Conservation (phyloP, 2,888 invertebrate genomes). For the Myopa tessellatipennis region DNA sequence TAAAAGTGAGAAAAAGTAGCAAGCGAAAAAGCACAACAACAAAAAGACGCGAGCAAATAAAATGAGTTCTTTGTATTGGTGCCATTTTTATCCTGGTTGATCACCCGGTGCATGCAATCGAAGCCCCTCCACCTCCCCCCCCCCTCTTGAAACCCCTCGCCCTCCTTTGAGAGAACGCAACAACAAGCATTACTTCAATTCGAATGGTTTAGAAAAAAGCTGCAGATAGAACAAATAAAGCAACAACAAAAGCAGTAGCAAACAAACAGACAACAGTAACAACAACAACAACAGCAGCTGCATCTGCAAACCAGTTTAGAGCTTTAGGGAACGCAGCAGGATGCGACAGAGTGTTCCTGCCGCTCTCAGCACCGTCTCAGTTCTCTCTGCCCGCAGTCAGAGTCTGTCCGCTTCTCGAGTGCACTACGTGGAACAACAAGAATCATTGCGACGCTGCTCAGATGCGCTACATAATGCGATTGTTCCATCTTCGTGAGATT, state of each 20-base stretch:
- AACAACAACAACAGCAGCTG: conserved; percentile 4
- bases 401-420: background rate
- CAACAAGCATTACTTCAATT: background rate
- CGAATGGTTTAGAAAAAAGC: conserved; percentile 13
- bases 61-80: conserved; percentile 12
- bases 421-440: background rate
- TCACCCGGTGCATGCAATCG: background rate
- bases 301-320: conserved; percentile 22
- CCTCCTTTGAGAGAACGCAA: background rate
- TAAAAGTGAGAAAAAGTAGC: background rate
- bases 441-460: background rate
- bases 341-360: background rate
- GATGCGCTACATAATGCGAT: conserved; percentile 1
- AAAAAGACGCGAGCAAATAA: background rate
- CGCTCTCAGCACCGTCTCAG: background rate
- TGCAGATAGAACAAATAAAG: background rate
- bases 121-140: background rate
- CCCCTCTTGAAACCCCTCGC: background rate
- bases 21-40: background rate
- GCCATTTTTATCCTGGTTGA: conserved; percentile 7
- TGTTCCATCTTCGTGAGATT: background rate
- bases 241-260: background rate
- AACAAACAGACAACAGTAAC: conserved; percentile 2
- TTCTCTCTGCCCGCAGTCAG: background rate
- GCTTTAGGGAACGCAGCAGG: conserved; percentile 27